phyloP scores from a whole-genome alignment of 2,888 invertebrate genomes.

The Leucoptera coffeella region DNA sequence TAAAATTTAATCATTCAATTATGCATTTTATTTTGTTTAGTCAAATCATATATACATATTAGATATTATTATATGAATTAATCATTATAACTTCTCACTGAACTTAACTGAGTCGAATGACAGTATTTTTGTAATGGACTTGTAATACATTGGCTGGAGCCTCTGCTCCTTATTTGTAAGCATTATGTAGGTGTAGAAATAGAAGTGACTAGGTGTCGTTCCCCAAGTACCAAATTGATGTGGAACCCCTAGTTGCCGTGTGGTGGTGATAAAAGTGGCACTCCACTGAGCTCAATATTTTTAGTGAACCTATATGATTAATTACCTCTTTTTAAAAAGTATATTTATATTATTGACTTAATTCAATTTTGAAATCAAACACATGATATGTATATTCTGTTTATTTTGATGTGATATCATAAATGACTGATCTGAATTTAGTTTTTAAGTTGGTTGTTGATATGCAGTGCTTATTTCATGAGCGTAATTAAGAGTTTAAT shows the following conservation, averaged over 20 bases:
- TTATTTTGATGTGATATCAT: constrained; percentile 59
- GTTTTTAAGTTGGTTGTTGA: constrained; percentile 55
- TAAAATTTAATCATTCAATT: constrained; percentile 49
- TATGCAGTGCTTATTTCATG: constrained; percentile 51
- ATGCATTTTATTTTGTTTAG: constrained; percentile 52
- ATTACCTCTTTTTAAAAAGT: constrained; percentile 54
- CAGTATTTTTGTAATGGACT: constrained; percentile 55
- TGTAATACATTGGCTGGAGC: constrained; percentile 34
- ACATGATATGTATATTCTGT: constrained; percentile 49
- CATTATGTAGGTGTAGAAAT: constrained; percentile 56
- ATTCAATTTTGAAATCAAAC: no score
- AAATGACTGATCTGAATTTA: constrained; percentile 58
- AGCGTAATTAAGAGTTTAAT: constrained; percentile 51
- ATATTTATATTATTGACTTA: constrained; percentile 25
- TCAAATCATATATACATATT: constrained; percentile 48
- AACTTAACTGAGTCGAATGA: constrained; percentile 49
- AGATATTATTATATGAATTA: constrained; percentile 3
- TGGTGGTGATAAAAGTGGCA: constrained; percentile 47
- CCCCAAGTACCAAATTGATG: constrained; percentile 50
- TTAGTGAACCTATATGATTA: constrained; percentile 53
- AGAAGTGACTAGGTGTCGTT: constrained; percentile 38
- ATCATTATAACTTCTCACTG: constrained; percentile 24
- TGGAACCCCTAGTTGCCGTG: constrained; percentile 52
- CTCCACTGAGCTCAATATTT: constrained; percentile 53
- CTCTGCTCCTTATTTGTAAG: constrained; percentile 37